Conservation (phyloP, 2,888 invertebrate genomes). For the Epirrita christyi region DNA sequence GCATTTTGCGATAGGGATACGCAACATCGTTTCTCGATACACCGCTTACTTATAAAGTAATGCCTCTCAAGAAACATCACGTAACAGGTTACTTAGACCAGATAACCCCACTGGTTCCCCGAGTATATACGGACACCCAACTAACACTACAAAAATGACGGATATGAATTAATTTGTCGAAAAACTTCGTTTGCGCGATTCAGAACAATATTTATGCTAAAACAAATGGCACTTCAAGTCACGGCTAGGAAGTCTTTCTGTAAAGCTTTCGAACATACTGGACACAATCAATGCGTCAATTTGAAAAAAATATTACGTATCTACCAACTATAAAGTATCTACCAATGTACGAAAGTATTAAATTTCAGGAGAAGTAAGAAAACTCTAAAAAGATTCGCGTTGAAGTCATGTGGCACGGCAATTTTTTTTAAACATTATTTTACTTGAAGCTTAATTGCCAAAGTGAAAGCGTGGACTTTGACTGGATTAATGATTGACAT, state of each 20-base stretch:
- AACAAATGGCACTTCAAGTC: slow-evolving; percentile 4
- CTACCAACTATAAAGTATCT: no score
- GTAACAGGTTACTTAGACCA: slow-evolving; percentile 35
- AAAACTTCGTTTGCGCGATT: slow-evolving; percentile 52
- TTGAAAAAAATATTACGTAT: no score
- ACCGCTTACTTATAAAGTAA: slow-evolving; percentile 37
- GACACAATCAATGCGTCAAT: no score
- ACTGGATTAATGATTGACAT: no score
- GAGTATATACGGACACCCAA: slow-evolving; percentile 56
- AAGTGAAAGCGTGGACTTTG: no score
- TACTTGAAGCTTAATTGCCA: no score
- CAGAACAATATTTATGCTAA: slow-evolving; percentile 25
- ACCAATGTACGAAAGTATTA: neutral
- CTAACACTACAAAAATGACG: accelerated
- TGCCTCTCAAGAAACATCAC: slow-evolving; percentile 24
- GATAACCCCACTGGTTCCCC: slow-evolving; percentile 49
- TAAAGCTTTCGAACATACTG: neutral
- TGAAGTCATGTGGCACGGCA: slow-evolving; percentile 9
- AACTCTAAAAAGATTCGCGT: slow-evolving; percentile 6
- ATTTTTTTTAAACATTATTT: no score
- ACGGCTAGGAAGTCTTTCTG: slow-evolving; percentile 3
- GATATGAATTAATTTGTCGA: slow-evolving; percentile 15
- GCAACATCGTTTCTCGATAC: slow-evolving; percentile 17
- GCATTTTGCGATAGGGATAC: slow-evolving; percentile 32
- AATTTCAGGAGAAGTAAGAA: neutral